phyloP scores from a whole-genome alignment of 2,113 vertebrate species.

The Balaenoptera acutorostrata region DNA sequence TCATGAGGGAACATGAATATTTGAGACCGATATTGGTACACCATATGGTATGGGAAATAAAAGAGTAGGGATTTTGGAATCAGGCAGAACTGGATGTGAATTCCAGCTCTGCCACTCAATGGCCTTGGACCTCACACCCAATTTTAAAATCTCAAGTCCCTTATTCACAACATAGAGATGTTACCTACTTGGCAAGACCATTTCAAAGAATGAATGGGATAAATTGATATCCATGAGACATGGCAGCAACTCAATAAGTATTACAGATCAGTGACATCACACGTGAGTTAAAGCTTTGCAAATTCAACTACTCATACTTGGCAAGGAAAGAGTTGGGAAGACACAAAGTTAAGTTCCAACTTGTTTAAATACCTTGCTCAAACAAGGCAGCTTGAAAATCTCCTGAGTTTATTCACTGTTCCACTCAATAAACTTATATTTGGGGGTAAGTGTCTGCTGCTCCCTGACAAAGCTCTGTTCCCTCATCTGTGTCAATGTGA shows the following conservation, averaged over 20 bases:
- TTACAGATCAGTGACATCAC: background rate
- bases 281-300: background rate
- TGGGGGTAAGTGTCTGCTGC: background rate
- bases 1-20: background rate
- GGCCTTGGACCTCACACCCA: background rate
- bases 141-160: background rate
- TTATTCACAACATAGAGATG: background rate
- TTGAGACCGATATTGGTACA: background rate
- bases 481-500: fast-evolving
- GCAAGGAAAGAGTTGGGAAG: background rate
- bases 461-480: background rate
- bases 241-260: background rate
- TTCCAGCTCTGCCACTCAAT: background rate
- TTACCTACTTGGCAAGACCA: background rate
- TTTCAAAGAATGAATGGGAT: background rate
- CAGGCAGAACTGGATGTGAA: background rate
- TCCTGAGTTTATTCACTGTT: background rate
- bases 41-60: background rate
- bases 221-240: background rate
- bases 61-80: background rate
- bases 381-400: background rate
- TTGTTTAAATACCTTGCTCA: background rate
- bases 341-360: background rate
- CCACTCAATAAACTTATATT: background rate
- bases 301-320: background rate